phyloP scores from a whole-genome alignment of 1,140 invertebrate genomes.

The Drosophila ohnishii region DNA sequence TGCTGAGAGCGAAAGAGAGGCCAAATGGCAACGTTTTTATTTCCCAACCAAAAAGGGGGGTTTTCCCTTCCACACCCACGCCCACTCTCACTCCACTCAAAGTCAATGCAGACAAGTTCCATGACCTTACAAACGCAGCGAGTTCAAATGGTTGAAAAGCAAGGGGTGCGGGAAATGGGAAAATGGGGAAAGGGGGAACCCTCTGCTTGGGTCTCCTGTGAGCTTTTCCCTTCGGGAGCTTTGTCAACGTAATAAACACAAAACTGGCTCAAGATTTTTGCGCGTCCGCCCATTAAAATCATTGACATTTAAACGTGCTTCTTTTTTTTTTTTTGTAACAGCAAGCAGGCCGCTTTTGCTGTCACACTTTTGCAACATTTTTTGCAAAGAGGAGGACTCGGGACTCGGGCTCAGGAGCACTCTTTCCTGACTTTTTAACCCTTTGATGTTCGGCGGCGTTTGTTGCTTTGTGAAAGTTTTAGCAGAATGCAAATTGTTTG shows the following conservation, averaged over 20 bases:
- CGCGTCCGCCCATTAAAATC: constrained; percentile 80
- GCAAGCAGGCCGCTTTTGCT: constrained; percentile 35
- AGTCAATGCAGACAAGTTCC: constrained; percentile 82
- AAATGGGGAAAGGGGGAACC: constrained; percentile 12
- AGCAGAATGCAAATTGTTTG: constrained; percentile 56
- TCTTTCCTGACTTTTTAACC: constrained; percentile 37
- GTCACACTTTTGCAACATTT: constrained; percentile 69
- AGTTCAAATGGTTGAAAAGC: constrained; percentile 50
- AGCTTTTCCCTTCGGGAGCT: constrained; percentile 22
- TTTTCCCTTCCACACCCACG: background rate
- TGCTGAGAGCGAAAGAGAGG: constrained; percentile 8
- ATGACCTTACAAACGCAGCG: constrained; percentile 80
- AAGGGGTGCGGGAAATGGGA: constrained; percentile 21
- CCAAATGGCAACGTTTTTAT: constrained; percentile 67
- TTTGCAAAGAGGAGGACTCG: constrained; percentile 31
- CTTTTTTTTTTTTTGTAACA: constrained; percentile 35
- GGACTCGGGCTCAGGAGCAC: constrained; percentile 26
- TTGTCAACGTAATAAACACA: constrained; percentile 74
- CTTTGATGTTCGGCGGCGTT: constrained; percentile 62
- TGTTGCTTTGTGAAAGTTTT: constrained; percentile 57
- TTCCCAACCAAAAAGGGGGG: constrained; percentile 21
- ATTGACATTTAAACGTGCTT: constrained; percentile 77
- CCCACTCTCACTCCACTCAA: constrained; percentile 26
- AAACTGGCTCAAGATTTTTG: constrained; percentile 81
- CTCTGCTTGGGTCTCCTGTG: constrained; percentile 15